Conservation (phyloP, 2,888 invertebrate species). For the Lepeophtheirus nordmannii region DNA sequence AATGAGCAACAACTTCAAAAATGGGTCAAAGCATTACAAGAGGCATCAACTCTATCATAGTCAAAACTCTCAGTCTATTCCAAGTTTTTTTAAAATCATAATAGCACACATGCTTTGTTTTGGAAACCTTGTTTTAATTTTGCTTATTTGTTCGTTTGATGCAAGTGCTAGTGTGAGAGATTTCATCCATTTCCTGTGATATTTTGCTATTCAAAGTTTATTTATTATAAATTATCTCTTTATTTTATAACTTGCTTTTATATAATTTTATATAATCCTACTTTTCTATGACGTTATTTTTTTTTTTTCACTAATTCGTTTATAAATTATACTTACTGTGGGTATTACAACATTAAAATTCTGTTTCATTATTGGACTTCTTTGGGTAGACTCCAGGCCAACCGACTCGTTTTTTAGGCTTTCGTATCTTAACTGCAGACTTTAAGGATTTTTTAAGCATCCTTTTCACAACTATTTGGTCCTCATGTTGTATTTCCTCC, state of each 20-base stretch:
- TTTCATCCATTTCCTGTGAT: too few relatives aligned
- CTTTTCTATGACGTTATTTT: not conserved
- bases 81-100: too few relatives aligned
- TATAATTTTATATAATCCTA: constrained; percentile 3
- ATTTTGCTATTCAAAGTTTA: too few relatives aligned
- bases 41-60: not conserved
- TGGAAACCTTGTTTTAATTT: too few relatives aligned
- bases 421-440: too few relatives aligned
- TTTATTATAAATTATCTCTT: too few relatives aligned
- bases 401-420: not conserved
- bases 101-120: too few relatives aligned
- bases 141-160: too few relatives aligned
- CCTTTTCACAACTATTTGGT: too few relatives aligned
- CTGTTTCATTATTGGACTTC: not conserved
- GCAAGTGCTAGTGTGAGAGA: too few relatives aligned
- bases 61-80: not conserved
- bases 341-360: not conserved
- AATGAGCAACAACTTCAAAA: not conserved
- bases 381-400: not conserved
- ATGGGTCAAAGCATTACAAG: not conserved
- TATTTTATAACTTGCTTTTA: not conserved
- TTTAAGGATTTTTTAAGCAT: too few relatives aligned
- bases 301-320: not conserved
- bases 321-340: not conserved
- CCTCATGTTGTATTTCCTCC: too few relatives aligned